Conservation (phyloP, 2,797 vertebrate genomes). For the Falco novaeseelandiae region DNA sequence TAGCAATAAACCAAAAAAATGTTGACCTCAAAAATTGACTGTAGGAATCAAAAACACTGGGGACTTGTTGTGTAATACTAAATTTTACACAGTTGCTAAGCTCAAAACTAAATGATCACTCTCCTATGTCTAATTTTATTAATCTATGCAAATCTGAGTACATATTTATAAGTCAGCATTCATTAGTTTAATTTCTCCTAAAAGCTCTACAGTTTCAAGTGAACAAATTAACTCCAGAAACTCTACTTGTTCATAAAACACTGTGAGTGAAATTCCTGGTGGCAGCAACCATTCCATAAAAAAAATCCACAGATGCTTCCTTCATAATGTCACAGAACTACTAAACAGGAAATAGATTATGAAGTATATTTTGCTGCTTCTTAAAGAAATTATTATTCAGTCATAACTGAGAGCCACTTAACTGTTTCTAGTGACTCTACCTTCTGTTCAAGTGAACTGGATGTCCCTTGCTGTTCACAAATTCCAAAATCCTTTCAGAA, state of each 20-base stretch:
- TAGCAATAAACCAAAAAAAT: not conserved
- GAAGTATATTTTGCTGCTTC: not conserved
- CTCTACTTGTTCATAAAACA: not conserved
- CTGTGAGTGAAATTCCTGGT: not conserved
- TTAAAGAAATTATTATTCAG: not conserved
- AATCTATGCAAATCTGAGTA: not conserved
- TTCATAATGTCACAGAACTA: not conserved
- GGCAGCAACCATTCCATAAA: not conserved
- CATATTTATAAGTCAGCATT: not conserved
- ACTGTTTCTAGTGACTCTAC: not conserved
- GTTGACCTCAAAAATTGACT: not conserved
- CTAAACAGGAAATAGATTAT: not conserved
- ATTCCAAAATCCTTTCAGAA: not conserved
- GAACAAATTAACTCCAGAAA: not conserved
- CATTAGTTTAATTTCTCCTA: not conserved
- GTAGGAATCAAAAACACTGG: not conserved
- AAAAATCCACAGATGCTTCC: not conserved
- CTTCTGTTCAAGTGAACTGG: not conserved
- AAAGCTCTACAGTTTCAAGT: not conserved
- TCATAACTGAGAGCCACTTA: not conserved
- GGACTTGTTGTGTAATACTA: not conserved
- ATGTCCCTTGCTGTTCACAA: not conserved
- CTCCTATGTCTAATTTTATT: not conserved
- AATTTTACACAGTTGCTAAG: not conserved
- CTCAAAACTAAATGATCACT: not conserved